Percentiles rank a stretch among this genome's conserved stretches.
phyloP scores from a whole-genome alignment of 2,888 invertebrate species.

The Conops quadrifasciatus region DNA sequence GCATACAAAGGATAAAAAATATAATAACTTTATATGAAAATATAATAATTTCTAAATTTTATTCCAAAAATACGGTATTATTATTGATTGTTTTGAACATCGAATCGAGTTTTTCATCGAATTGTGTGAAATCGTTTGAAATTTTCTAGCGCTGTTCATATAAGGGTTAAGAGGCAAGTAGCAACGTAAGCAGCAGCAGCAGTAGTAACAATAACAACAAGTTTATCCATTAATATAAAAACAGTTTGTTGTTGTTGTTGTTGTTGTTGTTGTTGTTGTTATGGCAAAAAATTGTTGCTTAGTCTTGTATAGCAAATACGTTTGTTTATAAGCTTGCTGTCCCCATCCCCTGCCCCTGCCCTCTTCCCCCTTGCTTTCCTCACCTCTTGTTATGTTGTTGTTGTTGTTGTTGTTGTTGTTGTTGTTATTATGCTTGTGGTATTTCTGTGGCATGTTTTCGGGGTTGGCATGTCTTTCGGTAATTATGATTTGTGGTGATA shows the following conservation, averaged over 20 bases:
- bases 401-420: slow-evolving; percentile 31
- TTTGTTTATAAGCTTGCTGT: slow-evolving; percentile 24
- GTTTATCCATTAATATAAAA: slow-evolving; percentile 36
- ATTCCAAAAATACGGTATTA: no score
- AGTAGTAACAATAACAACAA: slow-evolving; percentile 37
- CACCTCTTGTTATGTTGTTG: slow-evolving; percentile 10
- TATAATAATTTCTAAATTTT: no score
- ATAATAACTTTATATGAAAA: no score
- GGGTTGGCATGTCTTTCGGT: slow-evolving; percentile 45
- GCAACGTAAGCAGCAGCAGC: slow-evolving; percentile 24
- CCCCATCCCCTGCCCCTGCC: slow-evolving; percentile 20
- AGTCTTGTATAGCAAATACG: no score
- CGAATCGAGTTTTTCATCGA: no score
- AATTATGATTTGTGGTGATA: slow-evolving; percentile 51
- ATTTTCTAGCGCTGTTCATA: no score
- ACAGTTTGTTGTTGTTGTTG: background rate
- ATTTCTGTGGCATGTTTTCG: slow-evolving; percentile 30
- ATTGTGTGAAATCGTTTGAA: no score
- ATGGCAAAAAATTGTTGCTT: no score
- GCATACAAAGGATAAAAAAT: no score
- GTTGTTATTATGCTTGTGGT: slow-evolving; percentile 33
- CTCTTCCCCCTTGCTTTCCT: background rate
- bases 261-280: slow-evolving; percentile 16
- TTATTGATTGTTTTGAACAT: no score
- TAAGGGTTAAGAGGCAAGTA: background rate